A percentile compares a stretch with the other conserved stretches of the same genome.
Conservation (phyloP, 2,797 vertebrate species). For the Tarsius wallacei region DNA sequence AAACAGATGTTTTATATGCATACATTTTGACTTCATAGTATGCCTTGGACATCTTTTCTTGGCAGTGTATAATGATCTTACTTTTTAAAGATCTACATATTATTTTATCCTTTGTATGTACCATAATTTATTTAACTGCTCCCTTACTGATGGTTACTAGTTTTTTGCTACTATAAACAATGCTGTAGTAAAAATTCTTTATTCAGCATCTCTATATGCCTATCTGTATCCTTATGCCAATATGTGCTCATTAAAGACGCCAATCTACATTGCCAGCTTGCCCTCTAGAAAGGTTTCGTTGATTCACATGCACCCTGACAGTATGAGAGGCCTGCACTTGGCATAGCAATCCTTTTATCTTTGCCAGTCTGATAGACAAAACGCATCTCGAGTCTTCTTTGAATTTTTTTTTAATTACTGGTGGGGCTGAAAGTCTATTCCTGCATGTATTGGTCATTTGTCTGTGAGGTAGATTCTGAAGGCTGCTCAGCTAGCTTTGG, state of each 20-base stretch:
- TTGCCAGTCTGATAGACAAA: not conserved
- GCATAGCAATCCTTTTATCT: not conserved
- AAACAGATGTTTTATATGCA: constrained; percentile 51
- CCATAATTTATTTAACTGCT: constrained; percentile 48
- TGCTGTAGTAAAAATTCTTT: constrained; percentile 42
- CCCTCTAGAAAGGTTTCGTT: not conserved
- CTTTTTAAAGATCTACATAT: constrained; percentile 7
- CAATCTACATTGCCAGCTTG: not conserved
- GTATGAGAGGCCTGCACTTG: not conserved
- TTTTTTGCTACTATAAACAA: constrained; percentile 53
- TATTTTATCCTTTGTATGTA: constrained; percentile 57
- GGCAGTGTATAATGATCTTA: constrained; percentile 13
- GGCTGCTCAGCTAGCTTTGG: not conserved
- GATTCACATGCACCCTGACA: not conserved
- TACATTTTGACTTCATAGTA: constrained; percentile 45
- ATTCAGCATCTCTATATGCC: not conserved
- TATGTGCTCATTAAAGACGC: constrained; percentile 35
- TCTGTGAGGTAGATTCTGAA: not conserved
- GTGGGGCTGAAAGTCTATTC: not conserved
- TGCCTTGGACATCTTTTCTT: constrained; percentile 50
- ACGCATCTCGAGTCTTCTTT: not conserved
- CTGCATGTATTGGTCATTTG: not conserved
- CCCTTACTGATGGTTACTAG: not conserved
- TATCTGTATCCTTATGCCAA: constrained; percentile 28
- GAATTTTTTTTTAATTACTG: not conserved